Conservation (phyloP, 2,888 invertebrate species). For the Mimas tiliae region DNA sequence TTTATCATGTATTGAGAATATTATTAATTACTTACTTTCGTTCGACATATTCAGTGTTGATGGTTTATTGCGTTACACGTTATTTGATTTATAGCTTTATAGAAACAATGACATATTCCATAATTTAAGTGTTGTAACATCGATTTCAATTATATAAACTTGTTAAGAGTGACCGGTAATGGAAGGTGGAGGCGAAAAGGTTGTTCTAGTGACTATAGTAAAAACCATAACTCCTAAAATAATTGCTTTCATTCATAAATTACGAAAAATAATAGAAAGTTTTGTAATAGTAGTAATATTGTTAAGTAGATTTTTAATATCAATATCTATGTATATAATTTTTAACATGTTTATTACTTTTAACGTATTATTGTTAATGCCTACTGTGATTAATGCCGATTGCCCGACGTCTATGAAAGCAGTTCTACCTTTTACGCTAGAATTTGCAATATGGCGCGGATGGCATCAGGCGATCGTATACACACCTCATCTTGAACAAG, state of each 20-base stretch:
- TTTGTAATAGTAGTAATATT: no score
- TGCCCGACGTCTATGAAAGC: slow-evolving; percentile 52
- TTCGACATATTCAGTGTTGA: background rate
- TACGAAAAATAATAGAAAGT: background rate
- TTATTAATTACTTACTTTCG: background rate
- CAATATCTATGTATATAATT: no score
- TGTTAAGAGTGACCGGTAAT: background rate
- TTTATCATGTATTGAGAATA: background rate
- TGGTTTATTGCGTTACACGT: background rate
- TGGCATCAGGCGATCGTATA: slow-evolving; percentile 82
- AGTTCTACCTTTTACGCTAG: slow-evolving; percentile 74
- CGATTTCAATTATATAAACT: background rate
- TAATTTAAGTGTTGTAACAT: background rate
- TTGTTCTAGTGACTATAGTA: no score
- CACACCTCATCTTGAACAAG: slow-evolving; percentile 62
- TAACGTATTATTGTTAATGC: slow-evolving; percentile 7
- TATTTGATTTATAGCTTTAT: background rate
- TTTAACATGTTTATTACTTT: background rate
- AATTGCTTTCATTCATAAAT: background rate
- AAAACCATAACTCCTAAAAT: background rate
- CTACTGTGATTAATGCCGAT: slow-evolving; percentile 31
- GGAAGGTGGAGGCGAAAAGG: no score
- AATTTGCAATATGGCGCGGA: slow-evolving; percentile 81
- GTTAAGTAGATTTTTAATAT: no score
- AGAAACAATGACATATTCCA: background rate